phyloP scores from a whole-genome alignment of 2,888 invertebrate genomes.

The Lepidocyrtoides sp. region DNA sequence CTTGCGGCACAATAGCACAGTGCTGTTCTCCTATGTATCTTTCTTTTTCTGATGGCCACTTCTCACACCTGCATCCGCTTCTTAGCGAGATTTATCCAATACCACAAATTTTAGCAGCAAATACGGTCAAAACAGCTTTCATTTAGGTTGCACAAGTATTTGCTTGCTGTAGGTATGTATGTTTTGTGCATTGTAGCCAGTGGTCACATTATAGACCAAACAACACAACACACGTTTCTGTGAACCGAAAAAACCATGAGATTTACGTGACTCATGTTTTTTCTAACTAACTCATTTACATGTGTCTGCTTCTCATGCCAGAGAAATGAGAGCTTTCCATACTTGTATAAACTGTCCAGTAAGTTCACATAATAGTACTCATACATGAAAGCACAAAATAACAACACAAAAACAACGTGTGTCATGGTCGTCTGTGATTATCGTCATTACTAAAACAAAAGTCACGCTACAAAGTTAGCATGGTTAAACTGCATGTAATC shows the following conservation, averaged over 20 bases:
- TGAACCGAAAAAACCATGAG: not conserved
- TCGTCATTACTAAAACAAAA: not conserved
- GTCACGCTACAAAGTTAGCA: too few species aligned
- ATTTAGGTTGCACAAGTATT: not conserved
- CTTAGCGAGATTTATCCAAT: not conserved
- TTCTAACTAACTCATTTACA: not conserved
- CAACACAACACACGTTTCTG: not conserved
- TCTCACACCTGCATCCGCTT: not conserved
- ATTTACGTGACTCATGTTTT: not conserved
- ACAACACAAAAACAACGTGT: not conserved
- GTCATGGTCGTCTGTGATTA: conserved; percentile 23
- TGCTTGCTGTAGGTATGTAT: too few species aligned
- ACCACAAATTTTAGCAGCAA: not conserved
- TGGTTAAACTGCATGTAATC: conserved; percentile 2
- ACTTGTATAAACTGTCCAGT: not conserved
- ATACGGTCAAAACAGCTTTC: not conserved
- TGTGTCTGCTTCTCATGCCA: not conserved
- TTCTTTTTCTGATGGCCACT: too few species aligned
- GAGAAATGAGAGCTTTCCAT: too few species aligned
- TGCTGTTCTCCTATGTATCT: not conserved
- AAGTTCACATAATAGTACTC: not conserved
- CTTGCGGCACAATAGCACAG: not conserved
- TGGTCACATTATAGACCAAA: not conserved
- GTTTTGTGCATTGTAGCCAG: not conserved
- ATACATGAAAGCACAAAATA: not conserved